Base-by-base conservation (phyloP, 2,888 invertebrate species). In the Coelinius sp. region DNA sequence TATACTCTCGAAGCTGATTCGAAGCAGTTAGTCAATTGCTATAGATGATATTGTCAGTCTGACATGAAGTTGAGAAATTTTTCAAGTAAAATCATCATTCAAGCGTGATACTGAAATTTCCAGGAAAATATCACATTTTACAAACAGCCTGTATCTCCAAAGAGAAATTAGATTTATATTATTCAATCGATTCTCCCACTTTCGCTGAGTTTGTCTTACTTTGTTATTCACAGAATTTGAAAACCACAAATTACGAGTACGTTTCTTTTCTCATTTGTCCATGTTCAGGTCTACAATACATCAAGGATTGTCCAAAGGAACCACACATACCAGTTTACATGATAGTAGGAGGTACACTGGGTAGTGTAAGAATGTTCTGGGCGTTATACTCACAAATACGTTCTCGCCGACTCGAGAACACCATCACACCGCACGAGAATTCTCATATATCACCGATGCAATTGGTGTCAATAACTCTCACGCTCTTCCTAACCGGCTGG, bases 321-420 rank as follows among this genome's bases (percentile, higher is more conserved):
- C 93, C 93, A 0, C 90, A 92, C 73, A 92, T 95, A 76, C 94
- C 95, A 0, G 91, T 94, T 25, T 95, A 95, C 88, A 93, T 95
- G 92, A 91, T 95, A 71, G 94, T 95, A n/a, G 95, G 95, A 0
- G 95, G 95, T 0, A 91, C 92, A 8, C 90, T 94, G 10, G 95
- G 95, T 0, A 90, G 93, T 14, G 89, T 93, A 1, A 93, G 94
- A 75, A 91, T 94, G 84, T 80, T 83, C 44, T 83, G 86, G 82
- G 81, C 83, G 4, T 77, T 86, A 2, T 87, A 86, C 71, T 81
- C 83, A 3, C 86, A 85, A 73, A 85, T 87, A 73, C 81, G 82
- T 22, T 84, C 86, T 5, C 82, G 86, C 22, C 83, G 86, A 22
- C 84, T 85, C 38, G 86, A 87, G 73, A 79, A 84, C 53, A 71